Evolutionary conservation across 2,797 vertebrate species (phyloP).

Genomic region (Ibycter americanus): DNA sequence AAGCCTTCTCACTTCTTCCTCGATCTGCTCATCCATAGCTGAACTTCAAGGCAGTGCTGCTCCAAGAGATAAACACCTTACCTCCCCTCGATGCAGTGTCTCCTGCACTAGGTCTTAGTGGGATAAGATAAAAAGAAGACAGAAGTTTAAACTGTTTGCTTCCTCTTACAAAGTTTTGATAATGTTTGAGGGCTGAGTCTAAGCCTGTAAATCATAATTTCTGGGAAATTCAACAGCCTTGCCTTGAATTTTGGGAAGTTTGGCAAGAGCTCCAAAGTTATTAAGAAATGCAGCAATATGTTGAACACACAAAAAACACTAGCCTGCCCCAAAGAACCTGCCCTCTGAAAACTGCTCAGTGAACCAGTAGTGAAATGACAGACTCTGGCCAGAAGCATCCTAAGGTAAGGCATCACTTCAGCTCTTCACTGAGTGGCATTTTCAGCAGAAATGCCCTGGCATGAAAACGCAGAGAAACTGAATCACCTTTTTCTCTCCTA

Average conservation of each 20-base stretch:
- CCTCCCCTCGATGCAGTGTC: accelerated
- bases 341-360: not conserved
- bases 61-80: not conserved
- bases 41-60: not conserved
- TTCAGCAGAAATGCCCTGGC: not conserved
- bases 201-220: not conserved
- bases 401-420: not conserved
- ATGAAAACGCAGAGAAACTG: not conserved
- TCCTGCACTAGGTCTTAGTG: not conserved
- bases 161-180: not conserved
- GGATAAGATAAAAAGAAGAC: not conserved
- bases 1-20: not conserved
- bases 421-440: not conserved
- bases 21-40: not conserved
- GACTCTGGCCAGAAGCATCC: not conserved
- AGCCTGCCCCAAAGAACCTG: not conserved
- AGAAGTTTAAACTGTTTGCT: not conserved
- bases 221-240: not conserved
- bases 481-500: not conserved
- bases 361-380: not conserved
- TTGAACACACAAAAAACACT: not conserved
- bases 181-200: not conserved
- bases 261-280: not conserved
- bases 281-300: not conserved
- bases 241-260: not conserved